Evolutionary conservation across 2,888 invertebrate species (phyloP), one percentile per base, ranked within the genome.

Genomic region (Drosophila ezoana): DNA sequence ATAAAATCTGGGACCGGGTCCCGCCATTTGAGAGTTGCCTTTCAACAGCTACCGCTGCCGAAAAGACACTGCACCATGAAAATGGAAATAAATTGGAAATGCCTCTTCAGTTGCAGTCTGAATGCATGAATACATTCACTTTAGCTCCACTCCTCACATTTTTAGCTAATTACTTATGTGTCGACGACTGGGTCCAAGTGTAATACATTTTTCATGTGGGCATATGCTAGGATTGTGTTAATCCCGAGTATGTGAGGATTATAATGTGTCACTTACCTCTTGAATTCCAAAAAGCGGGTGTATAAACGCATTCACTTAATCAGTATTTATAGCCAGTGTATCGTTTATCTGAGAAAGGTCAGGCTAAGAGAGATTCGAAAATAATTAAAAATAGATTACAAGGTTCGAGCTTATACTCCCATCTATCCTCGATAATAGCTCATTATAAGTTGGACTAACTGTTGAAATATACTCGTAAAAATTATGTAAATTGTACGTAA

Each of bases 141-240:
- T 52, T 20, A 41, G 6, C 10, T 35, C 33, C 48, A 44, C 58
- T 40, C 40, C 18, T 20, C 20, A 9, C 51, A 54, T 53, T 38
- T 37, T 52, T 49, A 49, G 68, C 80, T 86, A 83, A 87, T 82
- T 86, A 87, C 79, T 72, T 66, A 70, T 63, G 71, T 74, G 68
- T 35, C 72, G 68, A 63, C 64, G 58, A 65, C 48, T 68, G 44
- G 51, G 45, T 38, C 61, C 54, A 70, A 63, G 57, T 59, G 75
- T 37, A 51, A 72, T 81, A 54, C 69, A 62, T 79, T 81, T 72
- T 38, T 69, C 75, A 75, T 70, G 49, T 58, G 68, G 40, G 16
- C 47, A 62, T 38, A 53, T 69, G 32, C 35, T 58, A 60, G 57
- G 44, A 59, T 44, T 51, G 35, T 52, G 51, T 32, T 38, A 14